Percentiles rank a stretch among this genome's conserved stretches.
These are phyloP conservation scores for Rotaria sp. DNA, from an alignment of 2,888 invertebrate species.

Conservation along the genomic window DNA sequence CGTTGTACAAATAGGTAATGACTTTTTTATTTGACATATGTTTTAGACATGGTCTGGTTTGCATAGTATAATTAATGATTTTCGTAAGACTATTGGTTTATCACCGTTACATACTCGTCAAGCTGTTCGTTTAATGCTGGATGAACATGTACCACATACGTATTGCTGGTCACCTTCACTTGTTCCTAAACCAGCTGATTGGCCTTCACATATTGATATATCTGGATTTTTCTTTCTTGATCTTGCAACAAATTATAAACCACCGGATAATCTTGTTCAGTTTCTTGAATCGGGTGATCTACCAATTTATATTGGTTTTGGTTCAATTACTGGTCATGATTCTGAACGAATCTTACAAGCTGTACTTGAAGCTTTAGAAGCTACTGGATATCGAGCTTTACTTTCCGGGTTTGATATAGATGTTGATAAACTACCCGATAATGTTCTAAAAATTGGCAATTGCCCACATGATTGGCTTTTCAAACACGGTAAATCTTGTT, in stretches of 20 bases:
- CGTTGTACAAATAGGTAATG: no score
- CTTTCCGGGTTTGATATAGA: background rate
- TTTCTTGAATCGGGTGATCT: background rate
- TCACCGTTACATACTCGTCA: background rate
- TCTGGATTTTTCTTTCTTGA: conserved; percentile 14
- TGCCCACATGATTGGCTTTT: conserved; percentile 21
- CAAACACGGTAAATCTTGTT: background rate
- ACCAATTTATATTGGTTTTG: conserved; percentile 13
- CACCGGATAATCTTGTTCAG: background rate
- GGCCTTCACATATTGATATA: background rate
- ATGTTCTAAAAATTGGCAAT: background rate
- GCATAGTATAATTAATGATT: background rate
- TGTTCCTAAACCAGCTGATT: conserved; percentile 11
- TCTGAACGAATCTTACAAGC: background rate
- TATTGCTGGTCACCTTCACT: conserved; percentile 3
- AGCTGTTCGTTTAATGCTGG: background rate
- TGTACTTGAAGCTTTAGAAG: background rate
- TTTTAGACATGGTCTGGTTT: conserved; percentile 4
- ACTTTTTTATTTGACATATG: background rate
- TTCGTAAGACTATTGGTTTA: background rate
- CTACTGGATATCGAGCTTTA: background rate
- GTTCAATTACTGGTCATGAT: conserved; percentile 2
- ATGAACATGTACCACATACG: background rate
- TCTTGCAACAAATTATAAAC: background rate
- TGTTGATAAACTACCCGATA: background rate